A percentile compares a stretch with the other conserved stretches of the same genome.
Conservation (phyloP, 2,888 invertebrate genomes). For the Netelia fuscicornis region DNA sequence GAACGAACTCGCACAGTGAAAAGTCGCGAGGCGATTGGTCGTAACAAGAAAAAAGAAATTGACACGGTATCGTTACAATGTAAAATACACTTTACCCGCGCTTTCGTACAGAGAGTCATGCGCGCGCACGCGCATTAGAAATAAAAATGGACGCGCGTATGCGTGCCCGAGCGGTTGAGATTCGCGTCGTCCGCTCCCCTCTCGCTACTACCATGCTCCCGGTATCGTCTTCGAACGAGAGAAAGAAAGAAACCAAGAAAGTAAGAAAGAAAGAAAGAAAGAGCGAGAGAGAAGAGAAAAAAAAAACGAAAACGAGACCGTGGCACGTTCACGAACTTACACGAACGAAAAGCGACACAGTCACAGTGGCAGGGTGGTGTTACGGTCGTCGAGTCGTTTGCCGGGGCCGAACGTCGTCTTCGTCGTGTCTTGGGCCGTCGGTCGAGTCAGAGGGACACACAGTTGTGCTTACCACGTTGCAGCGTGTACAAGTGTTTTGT, state of each 20-base stretch:
- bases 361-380: constrained; percentile 11
- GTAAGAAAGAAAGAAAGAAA: background rate
- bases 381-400: too few relatives aligned
- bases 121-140: background rate
- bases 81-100: background rate
- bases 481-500: constrained; percentile 43
- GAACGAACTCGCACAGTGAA: background rate
- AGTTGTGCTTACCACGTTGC: constrained; percentile 65
- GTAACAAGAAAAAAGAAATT: background rate
- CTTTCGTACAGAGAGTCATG: too few relatives aligned
- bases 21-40: constrained; percentile 13
- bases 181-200: too few relatives aligned
- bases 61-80: background rate
- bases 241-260: background rate
- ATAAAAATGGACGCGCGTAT: background rate
- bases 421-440: constrained; percentile 44
- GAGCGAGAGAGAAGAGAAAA: background rate
- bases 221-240: too few relatives aligned
- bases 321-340: background rate
- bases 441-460: constrained; percentile 39
- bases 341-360: constrained; percentile 9
- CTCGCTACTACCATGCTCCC: too few relatives aligned
- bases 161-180: background rate
- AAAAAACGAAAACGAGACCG: background rate
- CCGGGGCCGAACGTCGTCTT: constrained; percentile 29